These are phyloP conservation scores for Mimachlamys varia DNA, from an alignment of 2,888 invertebrate genomes.

Conservation along the genomic window DNA sequence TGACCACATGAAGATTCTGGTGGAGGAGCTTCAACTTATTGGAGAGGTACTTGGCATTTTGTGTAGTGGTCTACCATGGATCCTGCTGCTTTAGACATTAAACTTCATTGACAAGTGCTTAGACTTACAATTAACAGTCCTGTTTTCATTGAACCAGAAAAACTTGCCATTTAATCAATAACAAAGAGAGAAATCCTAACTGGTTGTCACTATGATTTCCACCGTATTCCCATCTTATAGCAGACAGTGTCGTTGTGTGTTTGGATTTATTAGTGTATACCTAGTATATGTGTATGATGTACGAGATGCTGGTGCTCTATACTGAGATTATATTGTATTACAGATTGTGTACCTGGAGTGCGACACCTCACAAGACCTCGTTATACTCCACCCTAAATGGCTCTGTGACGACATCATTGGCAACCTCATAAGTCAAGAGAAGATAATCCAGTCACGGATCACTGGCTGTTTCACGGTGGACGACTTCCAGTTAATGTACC, in stretches of 20 bases:
- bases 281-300: no score
- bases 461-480: slow-evolving; percentile 88
- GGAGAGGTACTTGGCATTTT: slow-evolving; percentile 87
- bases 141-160: no score
- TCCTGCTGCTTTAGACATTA: no score
- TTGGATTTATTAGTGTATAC: no score
- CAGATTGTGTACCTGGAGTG: slow-evolving; percentile 85
- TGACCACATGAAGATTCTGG: slow-evolving; percentile 85
- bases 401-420: slow-evolving; percentile 87
- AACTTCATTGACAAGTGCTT: no score
- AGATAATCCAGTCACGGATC: slow-evolving; percentile 76
- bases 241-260: no score
- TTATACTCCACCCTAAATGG: slow-evolving; percentile 88
- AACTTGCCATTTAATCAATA: no score
- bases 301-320: neutral
- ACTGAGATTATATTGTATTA: slow-evolving; percentile 41
- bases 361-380: slow-evolving; percentile 84
- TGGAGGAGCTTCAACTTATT: slow-evolving; percentile 86
- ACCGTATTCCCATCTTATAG: no score
- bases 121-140: no score
- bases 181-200: no score
- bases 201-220: no score
- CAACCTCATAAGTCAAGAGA: slow-evolving; percentile 84
- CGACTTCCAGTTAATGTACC: slow-evolving; percentile 88
- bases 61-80: neutral